Evolutionary conservation across 2,888 invertebrate genomes (phyloP), one percentile per base, ranked within the genome.

Genomic region (Diarsia brunnea): DNA sequence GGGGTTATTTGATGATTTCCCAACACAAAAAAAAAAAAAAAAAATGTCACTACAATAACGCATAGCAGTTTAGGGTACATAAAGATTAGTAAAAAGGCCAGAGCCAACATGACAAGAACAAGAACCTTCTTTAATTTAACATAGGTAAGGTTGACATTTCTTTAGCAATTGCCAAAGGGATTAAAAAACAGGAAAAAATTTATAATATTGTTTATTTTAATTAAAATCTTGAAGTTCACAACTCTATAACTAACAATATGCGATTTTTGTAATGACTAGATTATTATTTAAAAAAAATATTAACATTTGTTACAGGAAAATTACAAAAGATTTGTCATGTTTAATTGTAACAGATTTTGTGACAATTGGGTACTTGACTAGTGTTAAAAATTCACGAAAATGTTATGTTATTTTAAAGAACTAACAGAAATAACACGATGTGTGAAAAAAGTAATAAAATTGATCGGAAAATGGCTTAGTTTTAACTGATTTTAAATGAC

Each of bases 251-350:
- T 63, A 63, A 16, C 19, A 60, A 63, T 63, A 16, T 43, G 43
- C 43, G 43, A n/a, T 43, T 43, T 43, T 24, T 63, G n/a, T 43
- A 63, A 63, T 63, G 43, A 63, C 63, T 63, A 63, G 63, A 43
- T 43, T 21, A 61, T 61, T 2, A 61, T 61, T 38, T n/a, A n/a
- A n/a, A n/a, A 14, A n/a, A n/a, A 4, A 10, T 60, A 31, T 21
- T 61, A n/a, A 14, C 0, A 63, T n/a, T 43, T 43, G 43, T 63
- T 16, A 63, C 63, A 63, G n/a, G n/a, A 63, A 63, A 63, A 63
- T 63, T 63, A 63, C 63, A 43, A 43, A n/a, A 2, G 7, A 3
- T 5, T 38, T 31, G 11, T 61, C 21, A 61, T 61, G 24, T 58
- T 27, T 27, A 16, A n/a, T n/a, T n/a, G n/a, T n/a, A n/a, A 58